phyloP scores from a whole-genome alignment of 2,797 vertebrate genomes.

The Mormyrus hasselquistii region DNA sequence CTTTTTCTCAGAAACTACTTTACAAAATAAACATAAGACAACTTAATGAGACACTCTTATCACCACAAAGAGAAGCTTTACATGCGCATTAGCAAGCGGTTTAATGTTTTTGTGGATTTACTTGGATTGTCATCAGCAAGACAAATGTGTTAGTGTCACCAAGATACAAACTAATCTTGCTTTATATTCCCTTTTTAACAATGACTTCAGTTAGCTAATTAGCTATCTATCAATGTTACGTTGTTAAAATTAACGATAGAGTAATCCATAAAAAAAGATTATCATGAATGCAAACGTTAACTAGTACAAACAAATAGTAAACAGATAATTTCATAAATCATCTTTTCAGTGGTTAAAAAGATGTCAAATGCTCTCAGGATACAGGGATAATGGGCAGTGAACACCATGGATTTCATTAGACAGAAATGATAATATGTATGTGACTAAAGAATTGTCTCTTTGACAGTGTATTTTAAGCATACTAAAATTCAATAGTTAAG shows the following conservation, averaged over 20 bases:
- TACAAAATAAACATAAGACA: not conserved
- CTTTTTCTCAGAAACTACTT: not conserved
- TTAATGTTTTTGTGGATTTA: not conserved
- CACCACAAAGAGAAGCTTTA: not conserved
- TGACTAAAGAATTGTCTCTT: not conserved
- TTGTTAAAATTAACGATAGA: not conserved
- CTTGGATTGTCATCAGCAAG: not conserved
- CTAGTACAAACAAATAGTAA: not conserved
- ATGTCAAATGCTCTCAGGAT: not conserved
- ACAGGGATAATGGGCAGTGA: not conserved
- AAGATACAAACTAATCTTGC: not conserved
- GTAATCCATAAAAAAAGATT: not conserved
- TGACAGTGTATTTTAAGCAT: not conserved
- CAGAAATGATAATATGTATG: not conserved
- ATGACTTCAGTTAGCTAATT: not conserved
- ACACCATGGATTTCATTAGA: not conserved
- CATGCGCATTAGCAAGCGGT: not conserved
- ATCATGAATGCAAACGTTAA: not conserved
- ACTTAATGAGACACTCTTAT: not conserved
- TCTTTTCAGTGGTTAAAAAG: not conserved
- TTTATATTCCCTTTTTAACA: not conserved
- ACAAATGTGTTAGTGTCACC: not conserved
- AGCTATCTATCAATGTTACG: not conserved
- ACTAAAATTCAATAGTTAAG: not conserved
- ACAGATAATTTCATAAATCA: not conserved